These are phyloP conservation scores for Cataglyphis cursor DNA, from an alignment of 2,888 invertebrate genomes.

Conservation along the genomic window DNA sequence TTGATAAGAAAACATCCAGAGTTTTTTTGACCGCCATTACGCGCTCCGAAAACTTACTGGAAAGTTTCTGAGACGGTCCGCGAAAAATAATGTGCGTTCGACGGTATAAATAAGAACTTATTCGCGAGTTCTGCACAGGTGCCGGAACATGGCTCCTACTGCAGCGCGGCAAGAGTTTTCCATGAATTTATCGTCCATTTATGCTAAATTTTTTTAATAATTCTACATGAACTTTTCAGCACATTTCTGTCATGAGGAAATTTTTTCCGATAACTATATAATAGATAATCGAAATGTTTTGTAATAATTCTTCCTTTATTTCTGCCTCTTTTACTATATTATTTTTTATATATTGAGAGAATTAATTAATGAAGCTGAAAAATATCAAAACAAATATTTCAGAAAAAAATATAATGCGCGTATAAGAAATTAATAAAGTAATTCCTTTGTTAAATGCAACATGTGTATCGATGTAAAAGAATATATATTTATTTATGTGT, in stretches of 20 bases:
- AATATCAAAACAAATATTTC: neutral
- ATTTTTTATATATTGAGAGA: constrained; percentile 22
- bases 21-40: constrained; percentile 70
- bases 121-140: constrained; percentile 60
- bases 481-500: neutral
- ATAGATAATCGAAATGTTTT: constrained; percentile 18
- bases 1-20: constrained; percentile 65
- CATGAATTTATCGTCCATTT: constrained; percentile 66
- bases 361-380: constrained; percentile 34
- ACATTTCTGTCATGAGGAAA: constrained; percentile 32
- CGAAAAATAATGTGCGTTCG: constrained; percentile 72
- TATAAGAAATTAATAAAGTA: neutral
- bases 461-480: neutral
- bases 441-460: neutral
- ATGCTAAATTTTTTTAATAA: constrained; percentile 61
- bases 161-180: constrained; percentile 38
- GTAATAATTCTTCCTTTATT: neutral
- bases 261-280: constrained; percentile 20
- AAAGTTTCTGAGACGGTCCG: constrained; percentile 66
- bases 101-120: constrained; percentile 73
- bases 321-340: constrained; percentile 28
- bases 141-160: constrained; percentile 37
- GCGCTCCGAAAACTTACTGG: constrained; percentile 65
- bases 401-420: neutral
- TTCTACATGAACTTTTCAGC: constrained; percentile 45